Evolutionary conservation across 1,140 invertebrate genomes (phyloP).

Genomic region (Vanessa tameamea): DNA sequence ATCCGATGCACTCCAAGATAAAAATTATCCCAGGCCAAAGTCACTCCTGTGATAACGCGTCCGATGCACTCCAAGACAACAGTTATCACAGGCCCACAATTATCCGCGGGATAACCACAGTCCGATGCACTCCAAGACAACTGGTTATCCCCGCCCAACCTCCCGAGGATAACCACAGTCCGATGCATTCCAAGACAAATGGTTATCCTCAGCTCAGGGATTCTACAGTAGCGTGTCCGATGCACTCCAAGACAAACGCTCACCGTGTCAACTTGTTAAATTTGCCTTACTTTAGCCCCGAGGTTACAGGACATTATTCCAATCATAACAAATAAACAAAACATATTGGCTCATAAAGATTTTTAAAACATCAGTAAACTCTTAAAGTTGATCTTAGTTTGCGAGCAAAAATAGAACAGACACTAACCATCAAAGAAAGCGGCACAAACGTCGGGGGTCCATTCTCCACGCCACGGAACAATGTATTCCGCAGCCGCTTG

Average conservation of each 20-base stretch:
- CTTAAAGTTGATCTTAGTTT: no score
- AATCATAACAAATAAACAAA: no score
- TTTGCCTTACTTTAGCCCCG: no score
- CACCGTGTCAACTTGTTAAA: conserved; percentile 4
- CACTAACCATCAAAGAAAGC: no score
- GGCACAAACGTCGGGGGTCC: no score
- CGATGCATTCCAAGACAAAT: conserved; percentile 11
- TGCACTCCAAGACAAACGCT: conserved; percentile 8
- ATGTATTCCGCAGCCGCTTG: conserved; percentile 19
- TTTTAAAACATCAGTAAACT: no score
- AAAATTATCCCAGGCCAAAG: background rate
- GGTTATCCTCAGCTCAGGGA: background rate
- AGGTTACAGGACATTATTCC: no score
- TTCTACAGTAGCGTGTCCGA: no score
- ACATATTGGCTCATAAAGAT: no score
- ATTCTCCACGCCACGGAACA: no score
- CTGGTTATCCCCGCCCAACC: conserved; percentile 4
- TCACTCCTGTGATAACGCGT: background rate
- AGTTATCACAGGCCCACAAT: background rate
- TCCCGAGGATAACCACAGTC: background rate
- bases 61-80: conserved; percentile 5
- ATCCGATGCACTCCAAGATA: background rate
- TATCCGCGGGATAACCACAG: conserved; percentile 2
- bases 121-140: conserved; percentile 19
- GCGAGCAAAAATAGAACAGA: no score